Base-by-base conservation (phyloP, 92 coral and sea anemone species). In the Virgularia gustaviana region DNA sequence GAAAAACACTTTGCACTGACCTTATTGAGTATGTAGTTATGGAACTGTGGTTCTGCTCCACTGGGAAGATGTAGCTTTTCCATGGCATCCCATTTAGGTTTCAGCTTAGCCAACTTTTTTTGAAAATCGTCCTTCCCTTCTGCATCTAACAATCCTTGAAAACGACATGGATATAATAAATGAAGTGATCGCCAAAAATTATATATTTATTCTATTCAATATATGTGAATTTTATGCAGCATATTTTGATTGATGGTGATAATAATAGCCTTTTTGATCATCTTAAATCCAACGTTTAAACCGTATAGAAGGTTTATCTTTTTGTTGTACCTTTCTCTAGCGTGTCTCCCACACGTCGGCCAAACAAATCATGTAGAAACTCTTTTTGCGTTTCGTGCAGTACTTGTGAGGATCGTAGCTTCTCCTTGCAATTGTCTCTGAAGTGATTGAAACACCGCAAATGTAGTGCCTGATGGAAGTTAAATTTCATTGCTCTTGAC, bases 401-500 rank as follows among this genome's bases (percentile, higher is more conserved):
- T 16, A 77, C 75, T 4, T 36, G 28, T 5, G 49, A 72, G 19
- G 45, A n/a, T 35, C 79, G 51, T 38, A 78, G 80, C 24, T 65
- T 61, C 32, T 32, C 66, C 68, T 78, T 83, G 72, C 84, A 78
- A 27, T 79, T 83, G 45, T 83, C 83, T n/a, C 71, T 60, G 52
- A 83, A 72, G 36, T 83, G 83, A 30, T 70, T 77, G 54, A 78
- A 84, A 49, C 84, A 79, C 54, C 84, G 41, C 20, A 84, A 56
- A 52, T 84, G 88, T 41, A 84, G 64, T 62, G 78, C 88, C 43
- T 79, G 84, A 36, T 60, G 47, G 68, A 72, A 63, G 63, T 78
- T 83, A n/a, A 55, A 49, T 25, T 56, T 57, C 81, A 79, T 80
- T 37, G 78, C 82, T 13, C 60, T 65, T 58, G 39, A 70, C 15